phyloP scores from a whole-genome alignment of 2,888 invertebrate species.

The Crocallis elinguaria region DNA sequence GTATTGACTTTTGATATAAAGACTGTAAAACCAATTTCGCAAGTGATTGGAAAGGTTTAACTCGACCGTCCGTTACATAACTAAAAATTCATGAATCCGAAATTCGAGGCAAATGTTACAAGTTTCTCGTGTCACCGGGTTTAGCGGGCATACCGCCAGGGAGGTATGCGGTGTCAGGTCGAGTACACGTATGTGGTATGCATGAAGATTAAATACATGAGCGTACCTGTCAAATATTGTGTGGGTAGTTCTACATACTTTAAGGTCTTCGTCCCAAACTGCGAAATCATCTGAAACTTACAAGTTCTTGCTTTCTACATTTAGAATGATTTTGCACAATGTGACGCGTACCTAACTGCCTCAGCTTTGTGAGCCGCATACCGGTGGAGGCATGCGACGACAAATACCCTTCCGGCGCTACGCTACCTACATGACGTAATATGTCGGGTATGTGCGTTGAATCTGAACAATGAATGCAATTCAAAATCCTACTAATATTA shows the following conservation, averaged over 20 bases:
- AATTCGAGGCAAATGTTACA: neutral
- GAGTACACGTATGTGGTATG: neutral
- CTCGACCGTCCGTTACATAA: neutral
- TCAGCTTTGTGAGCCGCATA: slow-evolving; percentile 3
- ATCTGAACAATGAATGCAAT: slow-evolving; percentile 6
- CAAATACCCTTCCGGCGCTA: neutral
- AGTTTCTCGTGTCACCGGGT: neutral
- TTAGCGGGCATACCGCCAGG: neutral
- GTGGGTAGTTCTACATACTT: slow-evolving; percentile 1
- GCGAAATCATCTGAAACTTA: too few relatives aligned
- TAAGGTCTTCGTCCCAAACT: too few relatives aligned
- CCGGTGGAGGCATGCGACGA: slow-evolving; percentile 9
- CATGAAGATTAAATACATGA: neutral
- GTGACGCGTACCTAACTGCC: slow-evolving; percentile 1
- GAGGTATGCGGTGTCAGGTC: neutral
- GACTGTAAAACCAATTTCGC: neutral
- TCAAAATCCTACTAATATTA: too few relatives aligned
- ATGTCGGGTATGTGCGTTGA: neutral
- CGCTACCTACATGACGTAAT: neutral
- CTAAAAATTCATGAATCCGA: neutral
- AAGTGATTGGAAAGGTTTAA: neutral
- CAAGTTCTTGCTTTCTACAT: neutral
- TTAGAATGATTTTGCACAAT: slow-evolving; percentile 5
- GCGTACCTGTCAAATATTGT: neutral
- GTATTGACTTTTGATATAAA: neutral